Percentiles rank a stretch among this genome's conserved stretches.
Conservation (phyloP, 1,140 invertebrate genomes). For the Trachymyrmex septentrionalis region DNA sequence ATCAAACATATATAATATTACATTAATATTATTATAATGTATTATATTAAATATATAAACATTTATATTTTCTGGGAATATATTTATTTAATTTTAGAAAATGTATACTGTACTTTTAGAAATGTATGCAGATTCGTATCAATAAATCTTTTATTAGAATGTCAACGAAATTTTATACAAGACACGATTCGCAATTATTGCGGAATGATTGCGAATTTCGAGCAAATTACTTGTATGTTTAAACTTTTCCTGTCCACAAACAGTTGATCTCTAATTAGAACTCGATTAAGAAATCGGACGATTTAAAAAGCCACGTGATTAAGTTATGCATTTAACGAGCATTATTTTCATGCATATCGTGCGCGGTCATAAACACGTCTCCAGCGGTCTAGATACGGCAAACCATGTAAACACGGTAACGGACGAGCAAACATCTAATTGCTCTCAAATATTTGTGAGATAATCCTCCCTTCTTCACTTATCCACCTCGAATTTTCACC, state of each 20-base stretch:
- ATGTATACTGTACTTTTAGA: not conserved
- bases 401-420: constrained; percentile 82
- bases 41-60: too few species aligned
- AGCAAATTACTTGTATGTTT: not conserved
- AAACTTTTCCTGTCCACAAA: not conserved
- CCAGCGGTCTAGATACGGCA: constrained; percentile 79
- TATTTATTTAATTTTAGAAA: not conserved
- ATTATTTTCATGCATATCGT: constrained; percentile 54
- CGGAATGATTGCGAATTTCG: not conserved
- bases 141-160: not conserved
- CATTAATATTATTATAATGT: too few species aligned
- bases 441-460: constrained; percentile 84
- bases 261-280: not conserved
- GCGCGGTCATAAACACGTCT: constrained; percentile 73
- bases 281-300: constrained; percentile 10
- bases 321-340: constrained; percentile 17
- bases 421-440: constrained; percentile 84
- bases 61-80: not conserved
- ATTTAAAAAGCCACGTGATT: constrained; percentile 13
- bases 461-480: constrained; percentile 72
- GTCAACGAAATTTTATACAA: not conserved
- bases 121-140: not conserved
- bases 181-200: not conserved
- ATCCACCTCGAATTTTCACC: constrained; percentile 71
- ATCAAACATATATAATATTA: too few species aligned